Base-by-base conservation (phyloP, 2,797 vertebrate genomes). In the Pseudochromis fuscus region DNA sequence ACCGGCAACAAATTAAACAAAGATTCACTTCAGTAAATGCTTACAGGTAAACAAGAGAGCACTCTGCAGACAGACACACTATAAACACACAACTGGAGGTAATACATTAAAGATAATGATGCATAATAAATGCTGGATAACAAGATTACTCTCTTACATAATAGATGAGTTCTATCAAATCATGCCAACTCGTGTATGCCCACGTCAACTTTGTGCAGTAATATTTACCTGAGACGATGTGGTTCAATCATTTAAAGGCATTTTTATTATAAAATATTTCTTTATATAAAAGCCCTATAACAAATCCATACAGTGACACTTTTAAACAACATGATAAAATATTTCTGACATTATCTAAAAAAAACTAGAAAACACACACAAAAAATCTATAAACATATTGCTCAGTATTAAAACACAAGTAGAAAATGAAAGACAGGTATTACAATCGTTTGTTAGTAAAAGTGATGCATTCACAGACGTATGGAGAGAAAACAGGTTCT, bases 201-300 rank as follows among this genome's bases (percentile, higher is more conserved):
- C 21, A 51, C 7, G 35, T 42, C 24, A 23, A 27, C 18, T 38
- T 8, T 40, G 46, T 33, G 52, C 25, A 15, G 4, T 24, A 28
- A 56, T 8, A 60, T 33, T 12, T 21, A 64, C 1, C 1, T 48
- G 27, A 86, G 53, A 56, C 53, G 25, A 64, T 21, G 33, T 1
- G 25, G 15, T 53, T n/a, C n/a, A 37, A 48, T 75, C 30, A 75
- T 77, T 66, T 45, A 53, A 81, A 63, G 25, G n/a, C 8, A 16
- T 65, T 67, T 88, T 92, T 86, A 87, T 88, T 90, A 85, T 38
- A 90, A 90, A 89, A 87, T 28, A 70, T 59, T 48, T 21, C 58
- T 63, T 25, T 71, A 16, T 71, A 82, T 65, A 87, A 87, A 93
- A 88, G 51, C 64, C 89, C 79, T 86, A 82, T 72, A 30, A 86